phyloP scores from a whole-genome alignment of 2,888 invertebrate species.

The Meteorus cinctellus region DNA sequence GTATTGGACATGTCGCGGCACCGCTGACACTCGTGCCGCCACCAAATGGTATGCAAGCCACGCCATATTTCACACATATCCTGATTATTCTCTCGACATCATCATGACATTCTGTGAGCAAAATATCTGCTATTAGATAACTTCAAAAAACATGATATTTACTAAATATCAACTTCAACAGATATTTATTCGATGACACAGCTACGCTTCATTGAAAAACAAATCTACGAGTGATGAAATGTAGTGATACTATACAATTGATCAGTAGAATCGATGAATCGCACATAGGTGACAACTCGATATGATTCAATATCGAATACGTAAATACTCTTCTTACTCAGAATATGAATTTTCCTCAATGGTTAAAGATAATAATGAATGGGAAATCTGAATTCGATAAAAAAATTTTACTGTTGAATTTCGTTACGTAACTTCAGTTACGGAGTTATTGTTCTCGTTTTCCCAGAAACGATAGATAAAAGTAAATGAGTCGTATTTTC shows the following conservation, averaged over 20 bases:
- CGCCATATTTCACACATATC: constrained; percentile 82
- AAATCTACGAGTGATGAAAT: too few relatives aligned
- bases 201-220: too few relatives aligned
- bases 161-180: too few relatives aligned
- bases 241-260: too few relatives aligned
- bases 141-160: background rate
- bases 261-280: too few relatives aligned
- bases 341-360: background rate
- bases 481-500: background rate
- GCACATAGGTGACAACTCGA: too few relatives aligned
- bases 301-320: too few relatives aligned
- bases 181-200: too few relatives aligned
- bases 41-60: constrained; percentile 94
- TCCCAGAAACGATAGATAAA: background rate
- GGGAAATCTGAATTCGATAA: background rate
- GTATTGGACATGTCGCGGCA: constrained; percentile 87
- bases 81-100: constrained; percentile 88
- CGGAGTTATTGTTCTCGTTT: background rate
- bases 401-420: background rate
- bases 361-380: background rate
- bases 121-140: background rate
- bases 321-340: too few relatives aligned
- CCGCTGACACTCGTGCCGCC: constrained; percentile 96
- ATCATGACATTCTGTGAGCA: constrained; percentile 79
- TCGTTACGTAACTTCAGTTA: background rate